These are phyloP conservation scores for Trididemnum nubilum DNA, from an alignment of 23 tunicate genomes.

Conservation along the genomic window DNA sequence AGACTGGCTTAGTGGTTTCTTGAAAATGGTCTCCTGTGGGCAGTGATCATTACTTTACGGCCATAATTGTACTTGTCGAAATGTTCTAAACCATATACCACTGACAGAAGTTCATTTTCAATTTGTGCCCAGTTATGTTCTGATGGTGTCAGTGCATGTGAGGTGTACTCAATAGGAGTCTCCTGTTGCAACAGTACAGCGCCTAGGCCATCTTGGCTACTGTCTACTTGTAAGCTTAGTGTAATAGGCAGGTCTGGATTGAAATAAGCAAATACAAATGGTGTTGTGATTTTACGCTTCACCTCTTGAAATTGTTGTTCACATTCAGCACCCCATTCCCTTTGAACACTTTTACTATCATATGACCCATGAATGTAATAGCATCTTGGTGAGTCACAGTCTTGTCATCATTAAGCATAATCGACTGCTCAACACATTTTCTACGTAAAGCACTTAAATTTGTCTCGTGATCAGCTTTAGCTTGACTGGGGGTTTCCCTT, in stretches of 20 bases:
- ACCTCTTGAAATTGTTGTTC: not conserved
- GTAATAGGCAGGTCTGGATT: not conserved
- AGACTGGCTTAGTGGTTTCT: constrained; percentile 37
- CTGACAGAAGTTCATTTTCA: constrained; percentile 24
- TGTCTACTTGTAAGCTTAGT: constrained; percentile 17
- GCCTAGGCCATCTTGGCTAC: constrained; percentile 19
- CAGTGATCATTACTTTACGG: constrained; percentile 38
- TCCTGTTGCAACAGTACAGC: constrained; percentile 32
- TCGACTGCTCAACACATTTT: not conserved
- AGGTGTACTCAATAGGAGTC: constrained; percentile 36
- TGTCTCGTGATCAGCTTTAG: constrained; percentile 8
- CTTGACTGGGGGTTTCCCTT: not conserved
- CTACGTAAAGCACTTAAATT: not conserved
- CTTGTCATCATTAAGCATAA: constrained; percentile 26
- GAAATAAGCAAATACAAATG: constrained; percentile 8
- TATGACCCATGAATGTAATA: constrained; percentile 37
- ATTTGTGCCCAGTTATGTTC: constrained; percentile 40
- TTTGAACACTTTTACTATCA: not conserved
- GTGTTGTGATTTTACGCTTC: not conserved
- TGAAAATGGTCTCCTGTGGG: constrained; percentile 33
- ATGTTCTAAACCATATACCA: constrained; percentile 35
- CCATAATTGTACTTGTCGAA: constrained; percentile 50
- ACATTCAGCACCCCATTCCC: constrained; percentile 33
- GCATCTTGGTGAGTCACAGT: not conserved
- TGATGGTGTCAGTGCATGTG: not conserved